Conservation (phyloP, 53 echinoderm and acorn worm genomes). For the Arbacia lixula region DNA sequence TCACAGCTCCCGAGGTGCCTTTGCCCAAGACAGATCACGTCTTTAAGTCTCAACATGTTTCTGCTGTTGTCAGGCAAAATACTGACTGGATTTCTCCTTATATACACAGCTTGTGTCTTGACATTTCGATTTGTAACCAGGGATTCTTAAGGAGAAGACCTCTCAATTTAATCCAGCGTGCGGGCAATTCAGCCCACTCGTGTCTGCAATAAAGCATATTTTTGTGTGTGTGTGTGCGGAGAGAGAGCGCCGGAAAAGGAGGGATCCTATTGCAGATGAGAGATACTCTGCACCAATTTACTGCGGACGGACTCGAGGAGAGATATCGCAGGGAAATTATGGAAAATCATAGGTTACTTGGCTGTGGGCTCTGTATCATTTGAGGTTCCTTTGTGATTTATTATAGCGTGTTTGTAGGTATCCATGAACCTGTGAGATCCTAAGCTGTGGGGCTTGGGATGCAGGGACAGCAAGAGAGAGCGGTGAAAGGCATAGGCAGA, state of each 20-base stretch:
- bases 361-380: slow-evolving; percentile 24
- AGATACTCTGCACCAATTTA: slow-evolving; percentile 4
- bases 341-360: slow-evolving; percentile 8
- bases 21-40: slow-evolving; percentile 7
- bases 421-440: too few species aligned
- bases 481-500: too few species aligned
- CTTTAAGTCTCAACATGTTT: too few species aligned
- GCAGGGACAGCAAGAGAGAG: too few species aligned
- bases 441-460: too few species aligned
- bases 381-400: too few species aligned
- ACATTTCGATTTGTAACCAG: slow-evolving; percentile 30
- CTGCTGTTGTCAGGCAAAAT: too few species aligned
- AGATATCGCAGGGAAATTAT: slow-evolving; percentile 37
- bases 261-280: slow-evolving; percentile 38
- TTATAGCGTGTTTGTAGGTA: too few species aligned
- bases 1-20: too few species aligned
- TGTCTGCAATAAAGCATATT: slow-evolving; percentile 43
- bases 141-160: neutral
- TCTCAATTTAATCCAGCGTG: slow-evolving; percentile 14
- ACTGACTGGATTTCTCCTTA: slow-evolving; percentile 26
- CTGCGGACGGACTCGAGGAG: slow-evolving; percentile 4
- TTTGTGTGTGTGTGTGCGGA: neutral
- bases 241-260: slow-evolving; percentile 12
- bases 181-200: slow-evolving; percentile 27
- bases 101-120: slow-evolving; percentile 45